These are phyloP conservation scores for Marmota monax DNA, from an alignment of 2,113 vertebrate genomes.

Conservation along the genomic window DNA sequence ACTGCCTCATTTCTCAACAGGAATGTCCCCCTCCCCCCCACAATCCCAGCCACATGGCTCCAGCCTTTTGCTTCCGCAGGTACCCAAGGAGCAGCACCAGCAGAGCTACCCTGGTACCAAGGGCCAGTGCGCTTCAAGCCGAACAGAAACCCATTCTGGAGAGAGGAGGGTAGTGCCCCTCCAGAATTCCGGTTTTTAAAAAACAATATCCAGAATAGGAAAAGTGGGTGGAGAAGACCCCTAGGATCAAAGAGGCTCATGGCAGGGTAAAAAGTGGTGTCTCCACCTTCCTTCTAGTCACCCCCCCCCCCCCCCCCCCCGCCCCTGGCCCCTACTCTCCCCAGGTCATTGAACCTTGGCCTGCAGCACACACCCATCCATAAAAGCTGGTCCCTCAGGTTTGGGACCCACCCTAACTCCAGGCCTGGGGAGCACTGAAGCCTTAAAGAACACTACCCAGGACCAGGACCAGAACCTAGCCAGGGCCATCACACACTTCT, in stretches of 20 bases:
- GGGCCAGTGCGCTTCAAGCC: background rate
- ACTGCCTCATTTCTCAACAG: background rate
- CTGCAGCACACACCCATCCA: background rate
- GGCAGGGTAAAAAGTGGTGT: background rate
- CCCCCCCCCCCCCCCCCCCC: background rate
- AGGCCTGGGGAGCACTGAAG: background rate
- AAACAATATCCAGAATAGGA: background rate
- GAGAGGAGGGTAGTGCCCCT: background rate
- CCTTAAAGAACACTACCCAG: background rate
- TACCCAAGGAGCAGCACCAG: background rate
- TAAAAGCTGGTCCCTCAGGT: background rate
- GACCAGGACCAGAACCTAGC: too few relatives aligned
- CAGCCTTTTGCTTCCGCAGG: background rate
- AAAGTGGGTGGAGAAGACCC: background rate
- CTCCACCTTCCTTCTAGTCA: background rate
- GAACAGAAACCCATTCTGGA: background rate
- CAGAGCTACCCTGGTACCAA: background rate
- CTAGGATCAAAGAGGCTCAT: background rate
- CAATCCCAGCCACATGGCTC: background rate
- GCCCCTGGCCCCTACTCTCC: too few relatives aligned
- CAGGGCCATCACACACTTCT: background rate
- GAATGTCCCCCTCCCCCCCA: background rate
- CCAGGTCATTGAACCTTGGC: background rate
- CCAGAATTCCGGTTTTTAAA: background rate
- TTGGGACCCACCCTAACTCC: background rate